Percentiles rank a stretch among this genome's conserved stretches.
phyloP scores from a whole-genome alignment of 2,888 invertebrate genomes.

The Hypsopygia costalis region DNA sequence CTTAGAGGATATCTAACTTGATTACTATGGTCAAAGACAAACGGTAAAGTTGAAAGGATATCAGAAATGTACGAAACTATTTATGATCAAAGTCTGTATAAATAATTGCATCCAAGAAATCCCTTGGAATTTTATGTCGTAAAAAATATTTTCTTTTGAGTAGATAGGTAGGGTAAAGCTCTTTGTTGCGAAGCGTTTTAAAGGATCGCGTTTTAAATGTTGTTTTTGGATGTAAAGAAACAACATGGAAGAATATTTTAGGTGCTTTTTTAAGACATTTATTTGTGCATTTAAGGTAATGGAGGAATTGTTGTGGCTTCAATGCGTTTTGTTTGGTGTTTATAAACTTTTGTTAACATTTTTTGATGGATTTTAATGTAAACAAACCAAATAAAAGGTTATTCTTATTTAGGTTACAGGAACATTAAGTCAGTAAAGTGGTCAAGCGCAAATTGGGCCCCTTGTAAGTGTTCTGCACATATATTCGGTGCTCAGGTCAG shows the following conservation, averaged over 20 bases:
- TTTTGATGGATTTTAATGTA: too few species aligned
- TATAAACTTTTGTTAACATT: neutral
- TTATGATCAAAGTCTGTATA: conserved; percentile 11
- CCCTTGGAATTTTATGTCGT: conserved; percentile 13
- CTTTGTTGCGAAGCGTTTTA: conserved; percentile 10
- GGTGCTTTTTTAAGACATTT: neutral
- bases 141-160: conserved; percentile 8
- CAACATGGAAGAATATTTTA: neutral
- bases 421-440: too few species aligned
- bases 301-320: too few species aligned
- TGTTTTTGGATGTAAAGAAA: neutral
- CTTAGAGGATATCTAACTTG: neutral
- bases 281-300: neutral
- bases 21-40: neutral
- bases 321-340: neutral
- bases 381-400: too few species aligned
- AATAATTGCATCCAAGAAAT: conserved; percentile 15
- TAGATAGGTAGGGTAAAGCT: conserved; percentile 10
- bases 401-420: too few species aligned
- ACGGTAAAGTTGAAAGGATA: neutral
- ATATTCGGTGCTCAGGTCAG: too few species aligned
- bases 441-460: too few species aligned
- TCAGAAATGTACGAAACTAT: conserved; percentile 1
- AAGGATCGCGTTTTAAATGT: neutral
- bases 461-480: too few species aligned